phyloP scores from a whole-genome alignment of 2,888 invertebrate species.

The Hyppa rectilinea region DNA sequence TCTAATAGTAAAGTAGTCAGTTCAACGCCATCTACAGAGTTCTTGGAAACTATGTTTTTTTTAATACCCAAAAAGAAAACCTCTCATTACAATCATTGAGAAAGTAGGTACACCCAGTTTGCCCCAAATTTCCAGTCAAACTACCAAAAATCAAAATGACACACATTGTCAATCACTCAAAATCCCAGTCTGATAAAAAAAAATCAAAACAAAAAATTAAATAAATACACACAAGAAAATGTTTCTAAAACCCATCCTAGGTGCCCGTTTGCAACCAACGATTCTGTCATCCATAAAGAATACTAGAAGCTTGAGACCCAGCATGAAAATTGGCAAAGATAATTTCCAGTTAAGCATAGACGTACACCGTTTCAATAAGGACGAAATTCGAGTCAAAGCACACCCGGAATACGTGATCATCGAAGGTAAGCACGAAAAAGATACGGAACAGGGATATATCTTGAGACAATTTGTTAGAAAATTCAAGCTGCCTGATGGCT shows the following conservation, averaged over 20 bases:
- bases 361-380: conserved; percentile 77
- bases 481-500: conserved; percentile 82
- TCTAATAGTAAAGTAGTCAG: too few relatives aligned
- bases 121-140: conserved; percentile 11
- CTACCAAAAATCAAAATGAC: conserved; percentile 32
- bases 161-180: conserved; percentile 18
- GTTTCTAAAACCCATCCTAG: conserved; percentile 8
- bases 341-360: conserved; percentile 81
- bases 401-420: conserved; percentile 80
- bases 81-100: too few relatives aligned
- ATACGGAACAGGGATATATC: conserved; percentile 75
- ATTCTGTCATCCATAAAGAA: conserved; percentile 67
- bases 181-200: conserved; percentile 17
- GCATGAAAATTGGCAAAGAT: conserved; percentile 78
- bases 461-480: conserved; percentile 80
- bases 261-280: conserved; percentile 62
- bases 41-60: too few relatives aligned
- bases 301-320: conserved; percentile 73
- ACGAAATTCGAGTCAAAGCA: conserved; percentile 83
- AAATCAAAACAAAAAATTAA: conserved; percentile 26
- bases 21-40: too few relatives aligned
- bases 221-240: conserved; percentile 22
- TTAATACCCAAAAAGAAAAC: too few relatives aligned
- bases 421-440: conserved; percentile 84
- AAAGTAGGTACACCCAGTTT: neutral